Evolutionary conservation across 1,140 invertebrate species (phyloP).

Genomic region (Lineus longissimus): DNA sequence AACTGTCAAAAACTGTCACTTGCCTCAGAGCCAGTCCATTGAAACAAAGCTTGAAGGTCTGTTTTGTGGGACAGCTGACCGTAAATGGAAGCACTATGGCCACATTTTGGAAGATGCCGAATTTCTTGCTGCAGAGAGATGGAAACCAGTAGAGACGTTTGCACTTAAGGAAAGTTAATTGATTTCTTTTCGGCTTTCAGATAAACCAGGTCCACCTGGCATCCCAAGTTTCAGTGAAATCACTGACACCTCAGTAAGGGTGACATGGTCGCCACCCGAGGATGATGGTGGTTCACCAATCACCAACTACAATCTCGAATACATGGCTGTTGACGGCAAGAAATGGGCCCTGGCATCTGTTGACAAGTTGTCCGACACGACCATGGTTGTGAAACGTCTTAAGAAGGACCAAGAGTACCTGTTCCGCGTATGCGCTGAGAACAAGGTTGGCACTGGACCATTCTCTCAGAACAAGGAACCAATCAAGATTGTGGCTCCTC

Average conservation of each 20-base stretch:
- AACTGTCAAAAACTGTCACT: no score
- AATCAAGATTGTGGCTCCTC: slow-evolving; percentile 13
- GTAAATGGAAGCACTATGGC: no score
- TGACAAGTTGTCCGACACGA: slow-evolving; percentile 34
- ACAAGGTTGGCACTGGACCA: slow-evolving; percentile 93
- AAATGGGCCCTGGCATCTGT: slow-evolving; percentile 43
- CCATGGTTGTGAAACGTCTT: slow-evolving; percentile 72
- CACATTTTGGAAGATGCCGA: no score
- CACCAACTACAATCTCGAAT: slow-evolving; percentile 86
- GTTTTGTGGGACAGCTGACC: no score
- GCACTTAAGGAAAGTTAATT: no score
- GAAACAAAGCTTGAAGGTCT: no score
- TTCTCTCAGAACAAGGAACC: slow-evolving; percentile 84
- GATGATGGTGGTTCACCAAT: slow-evolving; percentile 93
- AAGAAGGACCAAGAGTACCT: slow-evolving; percentile 89
- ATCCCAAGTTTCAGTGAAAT: slow-evolving; percentile 85
- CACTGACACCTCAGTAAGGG: slow-evolving; percentile 88
- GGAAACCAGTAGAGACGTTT: no score
- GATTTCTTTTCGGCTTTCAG: slow-evolving; percentile 24
- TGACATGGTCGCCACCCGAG: slow-evolving; percentile 84
- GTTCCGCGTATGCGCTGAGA: slow-evolving; percentile 93
- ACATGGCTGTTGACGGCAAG: slow-evolving; percentile 29
- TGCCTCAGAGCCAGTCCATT: no score
- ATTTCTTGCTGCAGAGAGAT: no score
- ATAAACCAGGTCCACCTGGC: slow-evolving; percentile 72